Base-by-base conservation (phyloP, 2,797 vertebrate genomes). In the Miichthys miiuy region DNA sequence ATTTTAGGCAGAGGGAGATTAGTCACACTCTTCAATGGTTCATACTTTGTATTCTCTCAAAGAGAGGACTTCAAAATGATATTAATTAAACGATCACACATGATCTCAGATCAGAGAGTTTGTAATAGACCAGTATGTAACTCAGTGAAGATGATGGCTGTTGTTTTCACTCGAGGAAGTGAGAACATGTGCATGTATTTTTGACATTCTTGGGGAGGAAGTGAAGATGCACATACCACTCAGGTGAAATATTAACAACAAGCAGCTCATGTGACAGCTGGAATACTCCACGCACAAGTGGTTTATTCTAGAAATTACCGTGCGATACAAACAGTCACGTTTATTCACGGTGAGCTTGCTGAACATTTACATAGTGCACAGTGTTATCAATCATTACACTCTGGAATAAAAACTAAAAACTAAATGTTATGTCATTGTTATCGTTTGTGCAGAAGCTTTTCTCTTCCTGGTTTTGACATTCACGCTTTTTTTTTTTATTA, bases 391-490 rank as follows among this genome's bases (percentile, higher is more conserved):
- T 76, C 76, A 42, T 46, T 41, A 11, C 27, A 17, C 18, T 44
- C n/a, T 25, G 25, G 23, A 76, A 51, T 23, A 42, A 56, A 34
- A 69, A 62, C 27, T 74, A n/a, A 63, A 76, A 79, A 66, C 38
- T 42, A 74, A 83, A 77, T 60, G 68, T 82, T 47, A 47, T 66
- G 77, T 8, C 10, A 72, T 50, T 83, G 79, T 84, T 72, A 61
- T 80, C 52, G 18, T 52, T 71, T 63, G 25, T 70, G 76, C 51
- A 14, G 54, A 77, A 54, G 77, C 75, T 79, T 81, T 85, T 85
- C 68, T 82, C 1, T 58, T 48, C 55, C 48, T 27, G 52, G 30
- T 55, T 85, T 72, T 88, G 81, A 82, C 76, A 79, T 80, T 83
- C 34, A 52, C 2, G 7, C 20, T 77, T 75, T 87, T 68, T 56